phyloP scores from a whole-genome alignment of 1,140 invertebrate genomes.

The Hyposmocoma kahamanoa region DNA sequence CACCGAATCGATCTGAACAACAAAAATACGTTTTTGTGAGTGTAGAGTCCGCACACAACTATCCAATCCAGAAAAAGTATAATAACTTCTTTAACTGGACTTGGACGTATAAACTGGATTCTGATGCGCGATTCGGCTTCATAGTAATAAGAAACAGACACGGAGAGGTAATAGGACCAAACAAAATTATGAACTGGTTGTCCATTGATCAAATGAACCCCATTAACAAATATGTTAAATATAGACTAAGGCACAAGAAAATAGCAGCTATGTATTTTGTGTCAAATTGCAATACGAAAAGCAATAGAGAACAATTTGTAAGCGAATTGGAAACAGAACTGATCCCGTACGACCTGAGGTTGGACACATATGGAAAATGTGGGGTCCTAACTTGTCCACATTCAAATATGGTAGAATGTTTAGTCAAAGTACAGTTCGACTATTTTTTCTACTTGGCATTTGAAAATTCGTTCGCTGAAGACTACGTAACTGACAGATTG shows the following conservation, averaged over 20 bases:
- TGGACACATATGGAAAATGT: slow-evolving; percentile 80
- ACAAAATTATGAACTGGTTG: slow-evolving; percentile 35
- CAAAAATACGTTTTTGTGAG: slow-evolving; percentile 59
- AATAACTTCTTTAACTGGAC: slow-evolving; percentile 77
- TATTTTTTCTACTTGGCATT: slow-evolving; percentile 80
- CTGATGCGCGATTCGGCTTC: slow-evolving; percentile 77
- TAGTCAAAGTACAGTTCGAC: slow-evolving; percentile 39
- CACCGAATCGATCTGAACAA: slow-evolving; percentile 19
- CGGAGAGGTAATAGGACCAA: slow-evolving; percentile 41
- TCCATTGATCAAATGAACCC: slow-evolving; percentile 33
- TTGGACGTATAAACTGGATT: slow-evolving; percentile 78
- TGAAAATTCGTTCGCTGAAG: slow-evolving; percentile 75
- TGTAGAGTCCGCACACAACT: slow-evolving; percentile 50
- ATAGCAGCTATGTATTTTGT: slow-evolving; percentile 74
- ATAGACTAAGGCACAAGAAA: slow-evolving; percentile 36
- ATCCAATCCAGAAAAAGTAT: slow-evolving; percentile 25
- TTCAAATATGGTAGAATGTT: slow-evolving; percentile 40
- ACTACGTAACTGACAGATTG: slow-evolving; percentile 74
- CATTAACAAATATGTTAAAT: slow-evolving; percentile 20
- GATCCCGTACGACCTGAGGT: slow-evolving; percentile 20
- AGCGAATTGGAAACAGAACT: slow-evolving; percentile 73
- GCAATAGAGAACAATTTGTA: slow-evolving; percentile 72
- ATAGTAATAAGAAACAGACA: slow-evolving; percentile 39
- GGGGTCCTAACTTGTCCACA: slow-evolving; percentile 33
- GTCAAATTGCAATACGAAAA: slow-evolving; percentile 74